Base-by-base conservation (phyloP, 2,888 invertebrate genomes). In the Pterostichus niger region DNA sequence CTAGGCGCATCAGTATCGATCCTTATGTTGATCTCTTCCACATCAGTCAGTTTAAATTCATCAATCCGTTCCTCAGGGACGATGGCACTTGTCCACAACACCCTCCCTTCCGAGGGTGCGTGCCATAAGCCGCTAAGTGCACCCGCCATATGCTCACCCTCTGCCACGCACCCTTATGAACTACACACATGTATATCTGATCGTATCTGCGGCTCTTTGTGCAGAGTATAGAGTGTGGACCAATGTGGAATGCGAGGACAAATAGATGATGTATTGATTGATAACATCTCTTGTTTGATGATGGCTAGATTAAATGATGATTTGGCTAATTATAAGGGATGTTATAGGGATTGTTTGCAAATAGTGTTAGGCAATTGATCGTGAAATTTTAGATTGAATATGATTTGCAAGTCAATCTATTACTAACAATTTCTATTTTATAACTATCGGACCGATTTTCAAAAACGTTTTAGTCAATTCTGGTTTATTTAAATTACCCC, bases 41-140 rank as follows among this genome's bases (percentile, higher is more conserved):
- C 59, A 68, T 61, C 78, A 78, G 78, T 78, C 78, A 35, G 2
- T 56, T 15, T 59, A 78, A 78, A 78, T 78, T 44, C 35, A 78
- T 78, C 78, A 78, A 59, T 78, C n/a, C 56, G 56, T 7, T 40
- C 79, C 78, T 44, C 44, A 44, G 46, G 40, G 64, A 24, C 79
- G 6, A 35, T 6, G 44, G 79, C 79, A 79, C 79, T 79, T 79
- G 79, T 61, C 17, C 40, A 4, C 44, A 31, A 79, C 79, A 79
- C 79, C 31, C 61, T 15, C 33, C n/a, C 13, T 40, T 33, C 6
- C 56, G 9, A 56, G 59, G 79, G 79, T 7, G 40, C 7, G 79
- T 79, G 79, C 79, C 79, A 64, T 79, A 79, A 79, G 79, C 79
- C 79, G 79, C 79, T 79, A 79, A 79, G 79, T 79, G 79, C 61